Conservation (phyloP, 92 coral and sea anemone species). For the Zoanthus sociatus region DNA sequence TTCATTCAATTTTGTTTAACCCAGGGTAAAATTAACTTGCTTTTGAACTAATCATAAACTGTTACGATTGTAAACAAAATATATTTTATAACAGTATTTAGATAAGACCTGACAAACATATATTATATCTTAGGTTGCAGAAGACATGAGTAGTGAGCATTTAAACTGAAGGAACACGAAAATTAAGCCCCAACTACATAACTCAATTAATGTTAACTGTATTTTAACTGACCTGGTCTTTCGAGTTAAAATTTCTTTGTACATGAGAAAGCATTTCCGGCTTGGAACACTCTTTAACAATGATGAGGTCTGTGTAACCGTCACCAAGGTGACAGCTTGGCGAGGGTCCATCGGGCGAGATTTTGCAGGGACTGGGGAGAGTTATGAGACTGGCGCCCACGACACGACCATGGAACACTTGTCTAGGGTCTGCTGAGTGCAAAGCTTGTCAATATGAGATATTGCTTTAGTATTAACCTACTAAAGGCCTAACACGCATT, state of each 20-base stretch:
- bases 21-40: too few species aligned
- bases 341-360: conserved; percentile 87
- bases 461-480: too few species aligned
- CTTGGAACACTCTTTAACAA: conserved; percentile 71
- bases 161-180: too few species aligned
- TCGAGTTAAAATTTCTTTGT: conserved; percentile 79
- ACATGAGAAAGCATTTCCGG: conserved; percentile 79
- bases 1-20: too few species aligned
- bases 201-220: not conserved
- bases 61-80: too few species aligned
- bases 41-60: too few species aligned
- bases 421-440: conserved; percentile 50
- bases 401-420: conserved; percentile 71
- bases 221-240: conserved; percentile 71
- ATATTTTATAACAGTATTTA: too few species aligned
- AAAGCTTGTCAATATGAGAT: not conserved
- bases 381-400: conserved; percentile 83
- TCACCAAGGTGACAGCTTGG: conserved; percentile 91
- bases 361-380: conserved; percentile 87
- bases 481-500: too few species aligned
- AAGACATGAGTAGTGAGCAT: too few species aligned
- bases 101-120: too few species aligned
- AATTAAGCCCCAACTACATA: too few species aligned
- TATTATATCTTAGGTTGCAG: too few species aligned
- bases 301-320: conserved; percentile 84